These are phyloP conservation scores for Epistrophe grossulariae DNA, from an alignment of 2,888 invertebrate species.

Conservation along the genomic window DNA sequence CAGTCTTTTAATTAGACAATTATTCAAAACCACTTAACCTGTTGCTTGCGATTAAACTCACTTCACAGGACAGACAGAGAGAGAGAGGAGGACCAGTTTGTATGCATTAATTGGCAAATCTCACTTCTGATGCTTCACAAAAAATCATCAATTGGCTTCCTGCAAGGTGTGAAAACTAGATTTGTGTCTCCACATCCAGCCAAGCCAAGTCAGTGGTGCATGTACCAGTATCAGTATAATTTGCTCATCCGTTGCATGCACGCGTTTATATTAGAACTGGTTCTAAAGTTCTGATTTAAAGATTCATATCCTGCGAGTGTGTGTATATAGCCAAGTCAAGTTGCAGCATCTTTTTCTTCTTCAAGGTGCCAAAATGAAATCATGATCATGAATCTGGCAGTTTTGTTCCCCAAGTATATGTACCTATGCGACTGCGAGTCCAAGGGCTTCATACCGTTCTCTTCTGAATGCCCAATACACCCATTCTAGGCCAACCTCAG, in stretches of 20 bases:
- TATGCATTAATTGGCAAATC: constrained; percentile 47
- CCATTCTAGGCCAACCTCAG: not conserved
- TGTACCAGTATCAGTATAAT: constrained; percentile 8
- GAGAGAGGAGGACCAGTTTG: constrained; percentile 47
- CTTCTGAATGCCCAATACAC: not conserved
- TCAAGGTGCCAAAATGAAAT: constrained; percentile 65
- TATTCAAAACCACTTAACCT: constrained; percentile 68
- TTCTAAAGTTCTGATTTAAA: constrained; percentile 47
- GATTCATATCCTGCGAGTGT: constrained; percentile 31
- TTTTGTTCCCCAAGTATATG: constrained; percentile 19
- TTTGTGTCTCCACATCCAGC: constrained; percentile 36
- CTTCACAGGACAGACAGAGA: not conserved
- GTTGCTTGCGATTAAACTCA: constrained; percentile 56
- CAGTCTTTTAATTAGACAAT: constrained; percentile 62
- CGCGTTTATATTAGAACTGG: constrained; percentile 43
- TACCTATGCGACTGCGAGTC: not conserved
- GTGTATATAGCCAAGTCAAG: constrained; percentile 1
- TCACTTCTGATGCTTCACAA: constrained; percentile 5
- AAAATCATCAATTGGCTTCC: constrained; percentile 32
- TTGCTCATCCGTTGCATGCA: constrained; percentile 21
- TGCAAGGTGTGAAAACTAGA: constrained; percentile 69
- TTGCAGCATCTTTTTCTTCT: not conserved
- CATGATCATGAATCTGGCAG: constrained; percentile 69
- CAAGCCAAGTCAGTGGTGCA: not conserved
- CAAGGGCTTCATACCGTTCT: constrained; percentile 17